Percentiles rank a stretch among this genome's conserved stretches.
Conservation (phyloP, 2,113 vertebrate genomes). For the Plestiodon gilberti region DNA sequence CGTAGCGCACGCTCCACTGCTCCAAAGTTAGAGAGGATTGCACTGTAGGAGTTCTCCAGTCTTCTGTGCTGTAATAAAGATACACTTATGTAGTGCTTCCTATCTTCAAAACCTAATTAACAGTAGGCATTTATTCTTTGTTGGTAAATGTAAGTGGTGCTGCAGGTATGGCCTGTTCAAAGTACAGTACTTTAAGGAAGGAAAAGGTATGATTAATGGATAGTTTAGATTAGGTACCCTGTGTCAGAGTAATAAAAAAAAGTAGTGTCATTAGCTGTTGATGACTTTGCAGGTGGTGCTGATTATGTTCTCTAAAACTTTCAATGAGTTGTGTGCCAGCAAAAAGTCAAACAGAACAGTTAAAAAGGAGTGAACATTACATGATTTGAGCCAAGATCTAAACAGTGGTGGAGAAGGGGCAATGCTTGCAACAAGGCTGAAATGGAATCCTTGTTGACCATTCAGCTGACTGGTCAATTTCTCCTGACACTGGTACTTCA, state of each 20-base stretch:
- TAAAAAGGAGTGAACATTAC: fast-evolving
- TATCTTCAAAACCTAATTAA: not conserved
- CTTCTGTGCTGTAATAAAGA: not conserved
- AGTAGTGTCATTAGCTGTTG: not conserved
- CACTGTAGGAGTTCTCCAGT: not conserved
- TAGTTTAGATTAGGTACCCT: not conserved
- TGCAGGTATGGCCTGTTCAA: not conserved
- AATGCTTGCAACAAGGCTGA: not conserved
- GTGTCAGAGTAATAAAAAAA: not conserved
- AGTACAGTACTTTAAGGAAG: not conserved
- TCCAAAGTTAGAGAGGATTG: too few relatives aligned
- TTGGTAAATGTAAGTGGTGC: not conserved
- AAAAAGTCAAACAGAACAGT: not conserved
- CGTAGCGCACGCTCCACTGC: too few relatives aligned
- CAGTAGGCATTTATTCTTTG: not conserved
- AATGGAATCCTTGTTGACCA: fast-evolving
- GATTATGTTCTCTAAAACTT: not conserved
- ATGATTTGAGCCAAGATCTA: not conserved
- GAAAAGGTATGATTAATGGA: not conserved
- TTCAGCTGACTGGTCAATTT: not conserved
- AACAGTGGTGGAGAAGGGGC: not conserved
- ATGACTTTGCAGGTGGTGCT: fast-evolving
- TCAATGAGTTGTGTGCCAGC: not conserved
- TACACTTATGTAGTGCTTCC: not conserved
- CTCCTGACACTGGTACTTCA: not conserved